Evolutionary conservation across 2,888 invertebrate genomes (phyloP), one percentile per base, ranked within the genome.

Genomic region (Drosophila mercatorum): DNA sequence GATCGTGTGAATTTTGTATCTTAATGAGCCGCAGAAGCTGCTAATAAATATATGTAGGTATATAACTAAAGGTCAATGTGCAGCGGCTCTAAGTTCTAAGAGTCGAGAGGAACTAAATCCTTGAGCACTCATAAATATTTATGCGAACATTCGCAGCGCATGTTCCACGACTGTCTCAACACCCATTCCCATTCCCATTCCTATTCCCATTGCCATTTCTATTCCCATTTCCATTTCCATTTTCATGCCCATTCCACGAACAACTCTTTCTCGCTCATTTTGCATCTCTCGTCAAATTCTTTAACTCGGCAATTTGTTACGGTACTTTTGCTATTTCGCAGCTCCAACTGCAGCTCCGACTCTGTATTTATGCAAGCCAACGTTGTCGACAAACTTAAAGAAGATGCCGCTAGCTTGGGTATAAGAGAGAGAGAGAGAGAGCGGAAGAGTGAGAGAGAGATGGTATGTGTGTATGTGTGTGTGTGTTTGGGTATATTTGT

Each of bases 261-360:
- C 72, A 71, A 76, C 74, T 74, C 51, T 72, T 73, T 72, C 66
- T 64, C 56, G 56, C 58, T 73, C 74, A 75, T 73, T 72, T 69
- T 66, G 80, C 81, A 71, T 74, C 74, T 80, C 83, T 81, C 62
- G 80, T 78, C 75, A 86, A 83, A 81, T 80, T 75, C 83, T 81
- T 81, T 65, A 74, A 77, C 73, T 81, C 80, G 71, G 83, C 78
- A 72, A 86, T 88, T 88, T 81, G 78, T 69, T 86, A 80, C 86
- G 88, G 86, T 88, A 86, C 86, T 86, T 83, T 83, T 71, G 66
- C 62, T 49, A 56, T 66, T 68, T 58, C 61, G 46, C 75, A 53
- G 38, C 51, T 44, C 40, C 59, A 26, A n/a, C 72, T 72, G 26
- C 58, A 26, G 28, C 72, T 72, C 31, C 26, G 58, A 38, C 60